These are phyloP conservation scores for Lophochroa leadbeateri DNA, from an alignment of 2,113 vertebrate species.

Conservation along the genomic window DNA sequence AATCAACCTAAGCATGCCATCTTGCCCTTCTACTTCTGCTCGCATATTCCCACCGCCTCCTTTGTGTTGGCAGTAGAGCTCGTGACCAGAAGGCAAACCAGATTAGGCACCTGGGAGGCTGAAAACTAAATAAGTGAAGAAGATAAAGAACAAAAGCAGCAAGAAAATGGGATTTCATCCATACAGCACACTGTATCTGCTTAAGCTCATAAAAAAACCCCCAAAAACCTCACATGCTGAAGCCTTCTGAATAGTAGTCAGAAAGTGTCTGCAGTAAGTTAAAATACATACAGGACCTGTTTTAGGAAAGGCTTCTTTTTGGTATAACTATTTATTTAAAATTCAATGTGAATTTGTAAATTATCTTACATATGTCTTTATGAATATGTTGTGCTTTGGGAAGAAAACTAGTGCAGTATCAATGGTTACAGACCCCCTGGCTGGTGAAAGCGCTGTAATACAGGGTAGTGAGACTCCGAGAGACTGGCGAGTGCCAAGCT, in stretches of 20 bases:
- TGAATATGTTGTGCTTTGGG: background rate
- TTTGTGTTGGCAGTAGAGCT: background rate
- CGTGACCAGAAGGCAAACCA: background rate
- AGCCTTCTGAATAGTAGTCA: background rate
- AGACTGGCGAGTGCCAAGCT: background rate
- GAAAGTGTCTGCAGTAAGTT: background rate
- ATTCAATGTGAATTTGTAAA: background rate
- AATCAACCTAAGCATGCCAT: background rate
- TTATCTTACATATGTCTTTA: background rate
- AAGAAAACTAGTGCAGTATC: background rate
- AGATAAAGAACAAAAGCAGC: background rate
- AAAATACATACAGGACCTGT: background rate
- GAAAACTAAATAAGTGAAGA: background rate
- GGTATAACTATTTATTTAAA: background rate
- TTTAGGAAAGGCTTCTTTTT: background rate
- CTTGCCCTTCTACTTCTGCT: background rate
- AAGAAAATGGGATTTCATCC: background rate
- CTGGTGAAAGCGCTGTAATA: background rate
- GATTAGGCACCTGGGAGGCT: background rate
- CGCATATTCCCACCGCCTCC: background rate
- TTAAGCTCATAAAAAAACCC: background rate
- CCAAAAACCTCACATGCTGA: background rate
- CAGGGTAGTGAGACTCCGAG: background rate
- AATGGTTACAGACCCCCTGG: background rate
- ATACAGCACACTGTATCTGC: background rate